Evolutionary conservation across 2,113 vertebrate genomes (phyloP).

Genomic region (Alligator mississippiensis): DNA sequence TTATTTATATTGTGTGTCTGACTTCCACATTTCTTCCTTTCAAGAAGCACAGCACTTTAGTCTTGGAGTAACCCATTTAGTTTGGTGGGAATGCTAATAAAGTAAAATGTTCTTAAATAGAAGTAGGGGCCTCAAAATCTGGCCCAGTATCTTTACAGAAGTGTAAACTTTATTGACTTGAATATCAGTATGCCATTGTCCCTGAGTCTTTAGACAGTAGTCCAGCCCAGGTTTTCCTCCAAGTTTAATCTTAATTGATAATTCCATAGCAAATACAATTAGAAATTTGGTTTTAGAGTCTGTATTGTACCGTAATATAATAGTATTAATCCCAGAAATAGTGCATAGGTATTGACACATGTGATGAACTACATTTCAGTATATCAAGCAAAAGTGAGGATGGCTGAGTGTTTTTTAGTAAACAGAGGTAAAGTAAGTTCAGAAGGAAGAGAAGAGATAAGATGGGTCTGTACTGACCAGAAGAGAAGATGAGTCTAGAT

Average conservation of each 20-base stretch:
- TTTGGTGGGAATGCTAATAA: not conserved
- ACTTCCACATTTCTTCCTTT: not conserved
- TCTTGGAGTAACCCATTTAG: not conserved
- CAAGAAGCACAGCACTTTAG: not conserved
- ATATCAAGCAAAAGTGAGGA: too few relatives aligned
- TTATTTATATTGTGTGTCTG: not conserved
- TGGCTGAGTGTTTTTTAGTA: too few relatives aligned
- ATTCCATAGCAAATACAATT: not conserved
- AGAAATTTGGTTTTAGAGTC: too few relatives aligned
- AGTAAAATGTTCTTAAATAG: not conserved
- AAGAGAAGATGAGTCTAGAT: too few relatives aligned
- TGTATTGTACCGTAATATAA: too few relatives aligned
- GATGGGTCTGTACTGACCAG: too few relatives aligned
- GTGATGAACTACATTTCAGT: too few relatives aligned
- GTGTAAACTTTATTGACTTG: not conserved
- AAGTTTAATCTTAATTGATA: not conserved
- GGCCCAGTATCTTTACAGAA: fast-evolving
- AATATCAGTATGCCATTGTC: not conserved
- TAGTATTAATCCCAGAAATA: too few relatives aligned
- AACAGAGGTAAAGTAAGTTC: too few relatives aligned
- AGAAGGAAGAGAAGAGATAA: too few relatives aligned
- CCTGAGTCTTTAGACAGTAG: not conserved
- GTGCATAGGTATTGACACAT: too few relatives aligned
- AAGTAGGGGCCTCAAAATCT: fast-evolving
- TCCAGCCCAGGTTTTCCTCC: not conserved